phyloP scores from a whole-genome alignment of 2,888 invertebrate genomes.

The Biston betularia region DNA sequence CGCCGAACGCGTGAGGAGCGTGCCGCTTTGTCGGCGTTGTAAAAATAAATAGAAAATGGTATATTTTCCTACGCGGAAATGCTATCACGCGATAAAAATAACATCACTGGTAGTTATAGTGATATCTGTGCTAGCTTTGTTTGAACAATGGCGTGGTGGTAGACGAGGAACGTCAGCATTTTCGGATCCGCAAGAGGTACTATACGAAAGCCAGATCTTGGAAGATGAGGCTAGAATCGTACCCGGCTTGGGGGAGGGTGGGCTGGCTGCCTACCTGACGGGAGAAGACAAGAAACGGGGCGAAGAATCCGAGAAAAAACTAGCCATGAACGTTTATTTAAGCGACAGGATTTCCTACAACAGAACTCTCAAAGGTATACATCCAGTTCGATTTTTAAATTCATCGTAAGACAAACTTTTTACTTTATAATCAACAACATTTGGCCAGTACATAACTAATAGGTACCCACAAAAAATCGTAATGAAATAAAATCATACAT shows the following conservation, averaged over 20 bases:
- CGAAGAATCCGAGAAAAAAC: slow-evolving; percentile 91
- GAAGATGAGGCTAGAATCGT: slow-evolving; percentile 89
- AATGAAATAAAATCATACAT: background rate
- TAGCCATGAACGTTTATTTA: slow-evolving; percentile 95
- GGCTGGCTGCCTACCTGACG: slow-evolving; percentile 87
- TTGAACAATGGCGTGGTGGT: slow-evolving; percentile 79
- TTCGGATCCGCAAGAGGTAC: slow-evolving; percentile 56
- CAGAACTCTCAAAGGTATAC: slow-evolving; percentile 89
- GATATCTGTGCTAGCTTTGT: slow-evolving; percentile 66
- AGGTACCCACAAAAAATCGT: no score
- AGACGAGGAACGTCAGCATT: slow-evolving; percentile 61
- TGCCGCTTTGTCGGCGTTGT: slow-evolving; percentile 42
- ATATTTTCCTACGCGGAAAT: slow-evolving; percentile 75
- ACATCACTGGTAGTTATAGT: slow-evolving; percentile 65
- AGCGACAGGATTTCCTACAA: slow-evolving; percentile 96
- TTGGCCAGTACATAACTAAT: background rate
- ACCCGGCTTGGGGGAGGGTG: slow-evolving; percentile 90
- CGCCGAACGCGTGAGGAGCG: slow-evolving; percentile 53
- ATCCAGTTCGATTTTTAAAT: slow-evolving; percentile 4
- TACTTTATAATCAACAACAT: background rate
- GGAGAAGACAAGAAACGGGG: slow-evolving; percentile 89
- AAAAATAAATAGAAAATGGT: slow-evolving; percentile 59
- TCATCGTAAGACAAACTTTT: background rate
- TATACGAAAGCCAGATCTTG: slow-evolving; percentile 82
- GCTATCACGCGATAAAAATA: slow-evolving; percentile 71